Evolutionary conservation across 2,113 vertebrate genomes (phyloP).

Genomic region (Sciurus niger): DNA sequence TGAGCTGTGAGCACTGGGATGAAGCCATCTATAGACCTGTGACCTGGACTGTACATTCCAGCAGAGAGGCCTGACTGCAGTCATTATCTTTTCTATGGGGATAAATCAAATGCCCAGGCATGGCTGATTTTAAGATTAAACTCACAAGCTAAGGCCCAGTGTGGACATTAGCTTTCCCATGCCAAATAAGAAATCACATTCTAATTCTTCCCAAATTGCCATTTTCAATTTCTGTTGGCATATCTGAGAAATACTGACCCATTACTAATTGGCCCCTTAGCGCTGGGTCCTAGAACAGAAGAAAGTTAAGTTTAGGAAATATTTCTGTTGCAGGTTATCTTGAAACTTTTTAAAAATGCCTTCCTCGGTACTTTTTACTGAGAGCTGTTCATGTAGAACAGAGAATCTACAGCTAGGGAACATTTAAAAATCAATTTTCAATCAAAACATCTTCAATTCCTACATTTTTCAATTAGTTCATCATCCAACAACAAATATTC

Average conservation of each 20-base stretch:
- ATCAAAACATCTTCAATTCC: constrained; percentile 27
- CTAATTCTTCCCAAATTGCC: constrained; percentile 66
- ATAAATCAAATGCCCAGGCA: constrained; percentile 69
- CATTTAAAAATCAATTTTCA: background rate
- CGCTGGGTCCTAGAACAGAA: constrained; percentile 65
- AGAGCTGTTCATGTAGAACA: background rate
- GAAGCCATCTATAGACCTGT: constrained; percentile 23
- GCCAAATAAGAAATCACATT: constrained; percentile 71
- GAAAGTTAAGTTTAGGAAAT: constrained; percentile 61
- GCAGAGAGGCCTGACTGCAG: background rate
- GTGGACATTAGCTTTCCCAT: constrained; percentile 58
- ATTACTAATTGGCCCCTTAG: constrained; percentile 67
- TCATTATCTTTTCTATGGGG: constrained; percentile 53
- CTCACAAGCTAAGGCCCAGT: constrained; percentile 26
- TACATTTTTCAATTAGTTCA: background rate
- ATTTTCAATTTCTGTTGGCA: constrained; percentile 59
- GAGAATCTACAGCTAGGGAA: background rate
- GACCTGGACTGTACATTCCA: background rate
- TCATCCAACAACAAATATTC: constrained; percentile 23
- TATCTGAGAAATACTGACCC: constrained; percentile 70
- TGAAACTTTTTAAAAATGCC: constrained; percentile 48
- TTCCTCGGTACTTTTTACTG: constrained; percentile 45
- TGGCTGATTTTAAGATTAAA: constrained; percentile 68
- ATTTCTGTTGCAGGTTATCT: constrained; percentile 61
- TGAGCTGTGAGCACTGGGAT: constrained; percentile 5